A percentile compares a stretch with the other conserved stretches of the same genome.
Conservation (phyloP, 2,888 invertebrate genomes). For the Congeria kusceri region DNA sequence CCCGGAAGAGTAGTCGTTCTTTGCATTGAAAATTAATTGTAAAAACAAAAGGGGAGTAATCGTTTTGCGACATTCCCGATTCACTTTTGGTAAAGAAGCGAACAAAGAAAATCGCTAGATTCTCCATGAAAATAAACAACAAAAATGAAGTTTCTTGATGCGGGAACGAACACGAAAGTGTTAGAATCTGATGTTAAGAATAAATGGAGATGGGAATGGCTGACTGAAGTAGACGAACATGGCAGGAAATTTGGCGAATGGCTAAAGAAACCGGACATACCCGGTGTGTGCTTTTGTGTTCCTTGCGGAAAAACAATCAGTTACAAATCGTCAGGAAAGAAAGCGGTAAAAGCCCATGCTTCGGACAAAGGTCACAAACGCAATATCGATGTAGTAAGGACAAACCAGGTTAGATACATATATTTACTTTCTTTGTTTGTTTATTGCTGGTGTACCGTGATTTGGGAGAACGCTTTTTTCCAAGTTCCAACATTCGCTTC, state of each 20-base stretch:
- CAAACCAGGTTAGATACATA: conserved; percentile 22
- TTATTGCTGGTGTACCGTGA: no score
- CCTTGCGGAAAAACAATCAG: conserved; percentile 30
- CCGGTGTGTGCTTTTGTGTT: conserved; percentile 28
- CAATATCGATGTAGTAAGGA: conserved; percentile 8
- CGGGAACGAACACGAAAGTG: conserved; percentile 9
- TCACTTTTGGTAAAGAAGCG: no score
- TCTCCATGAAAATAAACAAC: no score
- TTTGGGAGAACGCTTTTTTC: no score
- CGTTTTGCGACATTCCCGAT: no score
- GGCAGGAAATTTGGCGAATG: conserved; percentile 17
- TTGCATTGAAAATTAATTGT: no score
- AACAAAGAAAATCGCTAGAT: no score
- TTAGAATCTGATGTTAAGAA: conserved; percentile 24
- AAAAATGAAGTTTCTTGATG: conserved; percentile 31
- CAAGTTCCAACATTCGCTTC: no score
- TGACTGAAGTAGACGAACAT: conserved; percentile 7
- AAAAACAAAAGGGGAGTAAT: no score
- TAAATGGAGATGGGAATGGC: conserved; percentile 48
- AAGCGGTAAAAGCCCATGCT: conserved; percentile 24
- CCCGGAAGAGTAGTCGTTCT: no score
- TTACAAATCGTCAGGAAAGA: conserved; percentile 38
- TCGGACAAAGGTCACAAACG: conserved; percentile 14
- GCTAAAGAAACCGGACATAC: conserved; percentile 25
- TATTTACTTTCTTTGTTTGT: neutral